A percentile compares a stretch with the other conserved stretches of the same genome.
Evolutionary conservation across 2,113 vertebrate species (phyloP).

Genomic region (Aleadryas rufinucha): DNA sequence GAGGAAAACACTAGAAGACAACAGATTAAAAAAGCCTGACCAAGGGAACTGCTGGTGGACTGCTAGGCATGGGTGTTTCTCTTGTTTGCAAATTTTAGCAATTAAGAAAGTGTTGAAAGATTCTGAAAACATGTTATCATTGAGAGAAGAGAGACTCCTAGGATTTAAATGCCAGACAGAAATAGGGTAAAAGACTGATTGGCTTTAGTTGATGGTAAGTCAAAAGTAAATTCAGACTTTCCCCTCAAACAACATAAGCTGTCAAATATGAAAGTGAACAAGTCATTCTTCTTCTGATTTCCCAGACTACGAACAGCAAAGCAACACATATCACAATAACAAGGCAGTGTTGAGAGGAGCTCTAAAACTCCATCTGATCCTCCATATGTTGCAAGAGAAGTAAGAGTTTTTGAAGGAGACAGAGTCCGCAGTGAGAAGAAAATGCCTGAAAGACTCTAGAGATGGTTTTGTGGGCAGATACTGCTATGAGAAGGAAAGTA

Average conservation of each 20-base stretch:
- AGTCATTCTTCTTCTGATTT: neutral
- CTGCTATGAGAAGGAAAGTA: neutral
- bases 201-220: neutral
- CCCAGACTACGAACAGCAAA: neutral
- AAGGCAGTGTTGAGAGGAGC: neutral
- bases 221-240: neutral
- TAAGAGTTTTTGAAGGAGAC: conserved; percentile 12
- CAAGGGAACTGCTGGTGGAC: neutral
- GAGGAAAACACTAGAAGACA: neutral
- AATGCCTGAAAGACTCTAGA: neutral
- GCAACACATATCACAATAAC: neutral
- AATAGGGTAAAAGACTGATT: neutral
- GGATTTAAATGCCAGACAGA: neutral
- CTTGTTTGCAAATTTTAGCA: conserved; percentile 38
- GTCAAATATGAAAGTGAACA: neutral
- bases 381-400: neutral
- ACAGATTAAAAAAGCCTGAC: neutral
- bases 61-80: neutral
- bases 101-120: conserved; percentile 59
- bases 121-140: conserved; percentile 43
- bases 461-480: neutral
- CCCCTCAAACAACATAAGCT: neutral
- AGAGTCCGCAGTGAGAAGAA: neutral
- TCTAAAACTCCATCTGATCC: conserved; percentile 8
- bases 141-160: neutral